Percentiles rank a stretch among this genome's conserved stretches.
phyloP scores from a whole-genome alignment of 2,888 invertebrate species.

The Axea sp. region DNA sequence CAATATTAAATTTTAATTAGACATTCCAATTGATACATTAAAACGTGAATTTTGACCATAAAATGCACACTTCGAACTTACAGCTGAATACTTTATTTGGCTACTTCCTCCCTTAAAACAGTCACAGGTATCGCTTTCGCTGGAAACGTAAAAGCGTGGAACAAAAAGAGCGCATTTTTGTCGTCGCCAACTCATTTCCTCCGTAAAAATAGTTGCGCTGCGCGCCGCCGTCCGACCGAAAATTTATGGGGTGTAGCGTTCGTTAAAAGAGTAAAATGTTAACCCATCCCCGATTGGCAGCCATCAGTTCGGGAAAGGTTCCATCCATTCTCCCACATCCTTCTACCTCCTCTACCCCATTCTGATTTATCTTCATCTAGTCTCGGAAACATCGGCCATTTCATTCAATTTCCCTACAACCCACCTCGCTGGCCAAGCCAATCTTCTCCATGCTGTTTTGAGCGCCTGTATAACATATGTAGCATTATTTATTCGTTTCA shows the following conservation, averaged over 20 bases:
- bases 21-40: no score
- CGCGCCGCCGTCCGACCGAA: slow-evolving; percentile 35
- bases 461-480: slow-evolving; percentile 34
- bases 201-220: slow-evolving; percentile 37
- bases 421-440: slow-evolving; percentile 32
- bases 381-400: slow-evolving; percentile 58
- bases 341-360: slow-evolving; percentile 46
- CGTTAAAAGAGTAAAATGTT: slow-evolving; percentile 60
- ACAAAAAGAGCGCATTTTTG: slow-evolving; percentile 39
- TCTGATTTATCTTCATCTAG: slow-evolving; percentile 57
- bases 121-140: background rate
- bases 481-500: slow-evolving; percentile 48
- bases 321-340: slow-evolving; percentile 46
- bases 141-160: background rate
- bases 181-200: slow-evolving; percentile 49
- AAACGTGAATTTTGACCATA: no score
- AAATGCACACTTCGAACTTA: no score
- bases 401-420: slow-evolving; percentile 61
- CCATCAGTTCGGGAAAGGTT: slow-evolving; percentile 55
- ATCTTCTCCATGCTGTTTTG: slow-evolving; percentile 36
- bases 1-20: no score
- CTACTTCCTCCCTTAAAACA: slow-evolving; percentile 1
- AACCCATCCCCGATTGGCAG: slow-evolving; percentile 54
- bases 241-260: slow-evolving; percentile 56
- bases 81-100: no score